phyloP scores from a whole-genome alignment of 2,888 invertebrate species.

The Polia nebulosa region DNA sequence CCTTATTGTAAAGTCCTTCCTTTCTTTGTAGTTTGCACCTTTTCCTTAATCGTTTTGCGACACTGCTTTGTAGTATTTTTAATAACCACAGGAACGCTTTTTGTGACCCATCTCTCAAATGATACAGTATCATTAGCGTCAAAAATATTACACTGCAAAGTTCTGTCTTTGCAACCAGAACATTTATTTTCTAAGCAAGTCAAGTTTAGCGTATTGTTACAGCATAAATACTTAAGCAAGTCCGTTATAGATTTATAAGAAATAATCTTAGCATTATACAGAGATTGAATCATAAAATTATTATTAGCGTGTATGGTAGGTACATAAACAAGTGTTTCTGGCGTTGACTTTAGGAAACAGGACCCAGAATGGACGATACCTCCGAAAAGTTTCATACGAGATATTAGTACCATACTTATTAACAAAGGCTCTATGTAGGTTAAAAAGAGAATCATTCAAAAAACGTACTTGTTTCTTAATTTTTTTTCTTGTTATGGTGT shows the following conservation, averaged over 20 bases:
- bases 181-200: conserved; percentile 31
- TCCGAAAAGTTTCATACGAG: conserved; percentile 28
- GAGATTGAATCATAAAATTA: conserved; percentile 21
- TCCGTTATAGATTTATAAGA: conserved; percentile 5
- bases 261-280: conserved; percentile 22
- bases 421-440: conserved; percentile 23
- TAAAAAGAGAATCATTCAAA: conserved; percentile 30
- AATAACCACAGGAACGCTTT: too few relatives aligned
- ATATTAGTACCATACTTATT: conserved; percentile 10
- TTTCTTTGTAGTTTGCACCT: too few relatives aligned
- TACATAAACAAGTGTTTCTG: conserved; percentile 30
- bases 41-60: too few relatives aligned
- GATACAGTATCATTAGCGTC: too few relatives aligned
- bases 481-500: conserved; percentile 34
- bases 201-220: conserved; percentile 18
- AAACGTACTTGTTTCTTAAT: conserved; percentile 22
- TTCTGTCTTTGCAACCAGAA: too few relatives aligned
- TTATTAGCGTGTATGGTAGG: conserved; percentile 28
- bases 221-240: conserved; percentile 24
- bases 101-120: too few relatives aligned
- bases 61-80: too few relatives aligned
- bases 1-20: too few relatives aligned
- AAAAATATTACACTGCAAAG: too few relatives aligned
- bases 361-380: conserved; percentile 38
- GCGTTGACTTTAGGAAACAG: conserved; percentile 31